Conservation (phyloP, 2,888 invertebrate genomes). For the Chaitophorus viminalis region DNA sequence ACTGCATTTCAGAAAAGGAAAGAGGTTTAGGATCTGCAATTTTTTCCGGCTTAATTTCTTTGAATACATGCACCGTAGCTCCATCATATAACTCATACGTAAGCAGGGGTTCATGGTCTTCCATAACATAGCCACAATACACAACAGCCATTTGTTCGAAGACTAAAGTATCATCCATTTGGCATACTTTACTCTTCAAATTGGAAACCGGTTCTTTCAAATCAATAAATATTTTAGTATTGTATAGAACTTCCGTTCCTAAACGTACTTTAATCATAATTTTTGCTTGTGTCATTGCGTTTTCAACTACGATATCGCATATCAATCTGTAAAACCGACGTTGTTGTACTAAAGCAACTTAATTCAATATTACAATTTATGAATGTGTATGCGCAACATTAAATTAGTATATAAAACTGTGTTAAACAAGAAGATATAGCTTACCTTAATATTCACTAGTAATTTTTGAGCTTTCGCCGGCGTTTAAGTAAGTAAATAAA, state of each 20-base stretch:
- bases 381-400: neutral
- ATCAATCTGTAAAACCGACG: neutral
- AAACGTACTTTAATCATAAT: slow-evolving; percentile 21
- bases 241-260: neutral
- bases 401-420: neutral
- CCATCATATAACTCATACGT: slow-evolving; percentile 73
- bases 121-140: slow-evolving; percentile 78
- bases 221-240: neutral
- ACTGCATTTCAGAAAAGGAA: neutral
- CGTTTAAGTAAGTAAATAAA: too few species aligned
- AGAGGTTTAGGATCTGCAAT: accelerated
- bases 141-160: slow-evolving; percentile 70
- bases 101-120: slow-evolving; percentile 73
- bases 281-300: slow-evolving; percentile 14
- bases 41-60: slow-evolving; percentile 65
- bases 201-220: neutral
- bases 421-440: neutral
- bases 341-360: neutral
- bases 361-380: neutral
- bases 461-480: too few species aligned
- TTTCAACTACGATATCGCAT: slow-evolving; percentile 19
- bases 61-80: slow-evolving; percentile 71
- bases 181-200: slow-evolving; percentile 4
- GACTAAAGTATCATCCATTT: neutral
- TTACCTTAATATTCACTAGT: too few species aligned